Evolutionary conservation across 2,797 vertebrate genomes (phyloP), one percentile per base, ranked within the genome.

Genomic region (Euthynnus affinis): DNA sequence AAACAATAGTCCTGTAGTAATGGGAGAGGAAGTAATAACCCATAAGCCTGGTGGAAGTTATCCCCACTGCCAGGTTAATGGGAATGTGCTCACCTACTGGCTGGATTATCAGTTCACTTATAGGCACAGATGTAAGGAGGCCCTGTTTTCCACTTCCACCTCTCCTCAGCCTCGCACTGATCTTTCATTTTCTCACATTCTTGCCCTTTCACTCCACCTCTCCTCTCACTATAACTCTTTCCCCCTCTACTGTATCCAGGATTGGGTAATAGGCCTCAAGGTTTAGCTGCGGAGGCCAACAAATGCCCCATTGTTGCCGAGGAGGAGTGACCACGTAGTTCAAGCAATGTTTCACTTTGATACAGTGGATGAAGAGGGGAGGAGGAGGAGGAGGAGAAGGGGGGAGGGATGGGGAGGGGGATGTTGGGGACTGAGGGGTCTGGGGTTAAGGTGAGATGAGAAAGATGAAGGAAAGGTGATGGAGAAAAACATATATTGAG

Each of bases 221-320:
- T 58, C 52, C 80, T 81, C 67, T 57, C 61, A 27, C 81, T 27
- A 79, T 91, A 87, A 86, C 80, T 89, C 88, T 84, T 80, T 6
- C 12, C 60, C 53, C 32, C 32, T 70, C 22, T 76, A 82, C 86
- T 85, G 86, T 86, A 80, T 59, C 78, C 85, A 56, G 25, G 44
- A 76, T 29, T 49, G 27, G 20, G n/a, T 32, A 56, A 79, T 15
- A 8, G 58, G 81, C 84, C 53, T 77, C 40, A 1, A 46, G 52
- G 55, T 64, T 52, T 29, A 56, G 71, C 74, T 58, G 20, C 2
- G 32, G 44, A 68, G 66, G 67, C 71, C 82, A 82, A 91, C 87
- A 93, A 88, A 88, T 80, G 66, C 57, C 78, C 69, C 74, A 80
- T 92, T 93, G 93, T 95, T 88, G 80, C 91, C 59, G 8, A 71